phyloP scores from a whole-genome alignment of 2,888 invertebrate genomes.

The Steinernema carpocapsae region DNA sequence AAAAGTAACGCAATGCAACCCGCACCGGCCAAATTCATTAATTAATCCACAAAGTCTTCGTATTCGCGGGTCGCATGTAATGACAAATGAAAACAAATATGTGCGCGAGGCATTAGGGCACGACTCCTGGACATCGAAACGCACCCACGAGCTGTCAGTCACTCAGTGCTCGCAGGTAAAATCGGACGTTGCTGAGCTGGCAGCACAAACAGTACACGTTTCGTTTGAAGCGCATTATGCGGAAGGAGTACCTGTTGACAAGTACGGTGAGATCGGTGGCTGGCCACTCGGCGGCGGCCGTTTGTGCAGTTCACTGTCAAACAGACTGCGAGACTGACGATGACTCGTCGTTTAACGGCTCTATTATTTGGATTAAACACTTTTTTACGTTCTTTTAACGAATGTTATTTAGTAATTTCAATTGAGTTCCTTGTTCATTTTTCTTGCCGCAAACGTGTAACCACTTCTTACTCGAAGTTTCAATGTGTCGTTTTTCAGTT shows the following conservation, averaged over 20 bases:
- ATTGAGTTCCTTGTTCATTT: too few relatives aligned
- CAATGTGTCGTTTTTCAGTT: background rate
- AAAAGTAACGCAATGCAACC: too few relatives aligned
- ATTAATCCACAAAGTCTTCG: too few relatives aligned
- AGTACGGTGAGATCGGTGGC: background rate
- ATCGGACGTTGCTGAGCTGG: background rate
- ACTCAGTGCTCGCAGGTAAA: background rate
- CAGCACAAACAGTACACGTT: background rate
- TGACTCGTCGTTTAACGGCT: background rate
- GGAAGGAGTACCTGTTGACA: conserved; percentile 15
- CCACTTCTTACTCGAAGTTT: background rate
- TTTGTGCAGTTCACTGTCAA: conserved; percentile 10
- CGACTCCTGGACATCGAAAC: background rate
- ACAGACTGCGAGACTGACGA: background rate
- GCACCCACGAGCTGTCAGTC: background rate
- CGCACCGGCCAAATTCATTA: too few relatives aligned
- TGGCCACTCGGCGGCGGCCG: conserved; percentile 9
- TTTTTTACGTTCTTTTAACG: background rate
- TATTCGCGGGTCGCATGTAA: background rate
- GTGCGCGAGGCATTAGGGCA: conserved; percentile 13
- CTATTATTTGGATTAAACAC: background rate
- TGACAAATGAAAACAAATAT: conserved; percentile 22
- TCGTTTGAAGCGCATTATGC: conserved; percentile 8
- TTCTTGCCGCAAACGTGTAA: too few relatives aligned
- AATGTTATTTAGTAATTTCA: background rate